Evolutionary conservation across 2,113 vertebrate species (phyloP), one percentile per base, ranked within the genome.

Genomic region (Periophthalmodon schlosseri): DNA sequence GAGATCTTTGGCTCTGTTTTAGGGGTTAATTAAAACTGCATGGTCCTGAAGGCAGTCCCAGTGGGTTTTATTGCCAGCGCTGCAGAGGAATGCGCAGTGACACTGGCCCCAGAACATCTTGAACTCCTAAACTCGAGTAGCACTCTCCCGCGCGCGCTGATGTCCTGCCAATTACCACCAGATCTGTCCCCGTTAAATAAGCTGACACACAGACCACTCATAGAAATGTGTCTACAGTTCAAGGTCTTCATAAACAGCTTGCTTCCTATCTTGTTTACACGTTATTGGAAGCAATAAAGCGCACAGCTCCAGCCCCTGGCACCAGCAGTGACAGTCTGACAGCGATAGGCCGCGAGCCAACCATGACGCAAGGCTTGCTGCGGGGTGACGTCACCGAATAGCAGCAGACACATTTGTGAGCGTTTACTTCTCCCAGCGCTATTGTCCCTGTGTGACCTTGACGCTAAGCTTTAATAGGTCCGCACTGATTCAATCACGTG

Each of bases 331-430:
- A 79, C 87, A 85, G 88, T 92, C 87, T 90, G 84, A 84, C 80
- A 83, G 68, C 44, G 89, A 93, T 93, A 94, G 90, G 91, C 86
- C 46, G 11, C 0, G 3, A 44, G 90, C 89, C 89, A 93, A 73
- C 60, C 18, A 86, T 93, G 90, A 93, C 84, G 67, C 76, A 76
- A 91, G 70, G 18, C 54, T 69, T 82, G 82, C 78, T 70, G 61
- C 69, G 54, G 21, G 0, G 36, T 89, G 78, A 87, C 82, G 83
- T 91, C 89, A 90, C 60, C 6, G 44, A 18, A 24, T 52, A 50
- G 66, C 69, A 60, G 63, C 36, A 76, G 77, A 50, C 68, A 70
- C 21, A 78, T 80, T 65, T 81, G 64, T 67, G 68, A 24, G 28
- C 7, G 28, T 44, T 7, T 23, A 69, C 23, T 69, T 74, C 70